These are phyloP conservation scores for Syncerus caffer DNA, from an alignment of 2,797 vertebrate species.

Conservation along the genomic window DNA sequence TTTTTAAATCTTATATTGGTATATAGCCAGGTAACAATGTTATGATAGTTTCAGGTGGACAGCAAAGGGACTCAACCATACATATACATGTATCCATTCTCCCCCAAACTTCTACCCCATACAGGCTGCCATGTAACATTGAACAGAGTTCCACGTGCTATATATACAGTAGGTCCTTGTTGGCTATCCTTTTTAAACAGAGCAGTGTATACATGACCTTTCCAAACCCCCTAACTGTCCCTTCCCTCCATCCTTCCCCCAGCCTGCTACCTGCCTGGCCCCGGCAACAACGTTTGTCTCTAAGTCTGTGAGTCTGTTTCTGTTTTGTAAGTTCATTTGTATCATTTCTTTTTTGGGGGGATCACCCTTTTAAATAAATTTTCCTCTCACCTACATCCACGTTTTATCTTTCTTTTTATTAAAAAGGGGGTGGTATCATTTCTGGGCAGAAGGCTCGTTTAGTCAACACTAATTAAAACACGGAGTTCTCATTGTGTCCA, in stretches of 20 bases:
- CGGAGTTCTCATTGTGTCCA: background rate
- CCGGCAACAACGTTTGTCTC: rapidly evolving
- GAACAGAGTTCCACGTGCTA: background rate
- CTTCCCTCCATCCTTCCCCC: background rate
- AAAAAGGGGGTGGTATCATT: background rate
- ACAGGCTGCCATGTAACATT: background rate
- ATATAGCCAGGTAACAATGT: background rate
- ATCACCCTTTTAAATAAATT: background rate
- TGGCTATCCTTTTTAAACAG: background rate
- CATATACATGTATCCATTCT: background rate
- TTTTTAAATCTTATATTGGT: background rate
- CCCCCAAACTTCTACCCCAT: background rate
- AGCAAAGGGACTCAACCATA: background rate
- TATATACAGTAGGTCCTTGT: background rate
- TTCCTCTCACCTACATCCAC: background rate
- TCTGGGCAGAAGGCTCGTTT: background rate
- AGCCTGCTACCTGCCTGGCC: background rate
- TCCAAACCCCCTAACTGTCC: background rate
- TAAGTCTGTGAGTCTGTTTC: background rate
- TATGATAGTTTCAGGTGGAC: background rate
- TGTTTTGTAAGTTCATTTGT: background rate
- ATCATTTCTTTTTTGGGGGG: background rate
- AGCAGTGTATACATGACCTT: background rate
- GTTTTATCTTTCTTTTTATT: slow-evolving; percentile 31
- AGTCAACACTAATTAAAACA: slow-evolving; percentile 34